phyloP scores from a whole-genome alignment of 2,113 vertebrate species.

The Plestiodon gilberti region DNA sequence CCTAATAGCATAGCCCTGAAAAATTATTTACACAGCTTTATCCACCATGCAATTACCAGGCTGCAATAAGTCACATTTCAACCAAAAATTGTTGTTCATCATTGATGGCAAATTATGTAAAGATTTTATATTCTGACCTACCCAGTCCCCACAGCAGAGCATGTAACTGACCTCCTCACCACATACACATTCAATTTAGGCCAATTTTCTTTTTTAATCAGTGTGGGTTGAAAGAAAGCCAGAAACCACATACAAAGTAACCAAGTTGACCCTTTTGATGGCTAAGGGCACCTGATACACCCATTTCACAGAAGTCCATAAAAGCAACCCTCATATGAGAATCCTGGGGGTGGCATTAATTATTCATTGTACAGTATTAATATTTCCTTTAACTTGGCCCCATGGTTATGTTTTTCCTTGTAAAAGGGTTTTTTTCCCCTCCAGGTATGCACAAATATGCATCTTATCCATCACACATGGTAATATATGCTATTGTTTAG shows the following conservation, averaged over 20 bases:
- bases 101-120: neutral
- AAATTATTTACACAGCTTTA: neutral
- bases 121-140: neutral
- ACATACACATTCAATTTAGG: neutral
- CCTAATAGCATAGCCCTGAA: neutral
- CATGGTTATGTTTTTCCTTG: neutral
- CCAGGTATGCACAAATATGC: neutral
- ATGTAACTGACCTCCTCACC: neutral
- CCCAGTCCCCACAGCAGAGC: too few species aligned
- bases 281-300: neutral
- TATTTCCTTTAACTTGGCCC: neutral
- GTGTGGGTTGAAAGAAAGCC: neutral
- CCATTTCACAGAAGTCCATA: neutral
- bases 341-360: neutral
- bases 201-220: neutral
- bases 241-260: neutral
- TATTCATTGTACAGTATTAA: neutral
- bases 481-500: neutral
- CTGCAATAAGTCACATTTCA: neutral
- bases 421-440: neutral
- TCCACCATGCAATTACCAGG: neutral
- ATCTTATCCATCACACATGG: neutral
- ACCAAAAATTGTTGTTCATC: neutral
- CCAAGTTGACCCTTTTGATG: neutral
- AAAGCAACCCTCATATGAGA: neutral